Evolutionary conservation across 2,797 vertebrate genomes (phyloP), one percentile per base, ranked within the genome.

Genomic region (Echiichthys vipera): DNA sequence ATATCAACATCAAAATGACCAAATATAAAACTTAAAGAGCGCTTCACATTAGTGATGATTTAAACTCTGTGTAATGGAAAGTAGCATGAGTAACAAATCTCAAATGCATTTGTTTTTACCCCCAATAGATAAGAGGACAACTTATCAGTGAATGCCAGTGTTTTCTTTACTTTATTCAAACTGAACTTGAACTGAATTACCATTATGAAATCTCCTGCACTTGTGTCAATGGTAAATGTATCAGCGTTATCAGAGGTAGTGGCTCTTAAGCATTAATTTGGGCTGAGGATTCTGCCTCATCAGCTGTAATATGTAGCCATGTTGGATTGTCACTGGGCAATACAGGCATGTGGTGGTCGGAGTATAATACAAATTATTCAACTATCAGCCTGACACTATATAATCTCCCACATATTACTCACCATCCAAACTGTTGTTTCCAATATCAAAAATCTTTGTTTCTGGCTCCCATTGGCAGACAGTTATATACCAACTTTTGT

Each of bases 211-310:
- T 58, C 4, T 62, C 17, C 11, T 65, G 55, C 27, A 49, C 22
- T 22, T 45, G 49, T n/a, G 2, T 37, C 55, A 30, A 57, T 59
- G 45, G 36, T 47, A 58, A 67, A 64, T 68, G 47, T 46, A 58
- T 53, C 13, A n/a, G n/a, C n/a, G n/a, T n/a, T n/a, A 77, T 49
- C 30, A 22, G 69, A n/a, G 27, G 66, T 77, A 51, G 57, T 32
- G 27, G 34, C 20, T 42, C 18, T 25, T 12, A 30, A 66, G 58
- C 36, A 78, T 81, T 68, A 20, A 24, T 84, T 65, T 29, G 20
- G 25, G 55, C 46, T 53, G 22, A 51, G 59, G 49, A 65, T 71
- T 74, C 32, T 61, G 65, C 63, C 22, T 67, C 53, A 64, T 74
- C 64, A 74, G 65, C 49, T 49, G 42, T 45, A 43, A 63, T 74